These are phyloP conservation scores for Xestoiulus laeticollis DNA, from an alignment of 2,888 invertebrate species.

Conservation along the genomic window DNA sequence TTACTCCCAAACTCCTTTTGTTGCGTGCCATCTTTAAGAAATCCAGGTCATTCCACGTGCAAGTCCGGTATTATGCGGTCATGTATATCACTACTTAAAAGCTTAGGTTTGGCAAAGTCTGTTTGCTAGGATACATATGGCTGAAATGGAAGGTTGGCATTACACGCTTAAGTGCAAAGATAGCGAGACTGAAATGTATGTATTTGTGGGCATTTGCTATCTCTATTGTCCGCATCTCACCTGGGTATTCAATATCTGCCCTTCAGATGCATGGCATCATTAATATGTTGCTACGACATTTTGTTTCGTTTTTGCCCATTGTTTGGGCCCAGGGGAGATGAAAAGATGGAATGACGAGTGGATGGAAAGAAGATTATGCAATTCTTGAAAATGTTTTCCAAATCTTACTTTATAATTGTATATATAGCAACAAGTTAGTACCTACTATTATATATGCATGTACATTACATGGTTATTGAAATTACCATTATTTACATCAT, in stretches of 20 bases:
- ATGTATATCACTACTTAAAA: conserved; percentile 23
- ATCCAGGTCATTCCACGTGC: neutral
- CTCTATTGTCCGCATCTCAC: neutral
- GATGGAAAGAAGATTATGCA: neutral
- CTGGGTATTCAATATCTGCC: neutral
- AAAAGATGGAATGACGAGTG: neutral
- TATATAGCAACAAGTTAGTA: no score
- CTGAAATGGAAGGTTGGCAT: neutral
- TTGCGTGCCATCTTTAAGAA: neutral
- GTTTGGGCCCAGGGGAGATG: neutral
- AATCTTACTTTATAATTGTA: neutral
- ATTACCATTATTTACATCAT: no score
- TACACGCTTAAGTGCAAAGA: neutral
- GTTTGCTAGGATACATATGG: neutral
- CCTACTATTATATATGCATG: no score
- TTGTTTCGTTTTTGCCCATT: neutral
- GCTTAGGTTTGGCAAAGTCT: neutral
- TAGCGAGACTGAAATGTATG: neutral
- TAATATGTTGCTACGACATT: conserved; percentile 19
- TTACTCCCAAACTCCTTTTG: neutral
- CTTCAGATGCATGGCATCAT: neutral
- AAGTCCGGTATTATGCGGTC: neutral
- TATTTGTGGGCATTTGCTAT: neutral
- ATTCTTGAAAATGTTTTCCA: neutral
- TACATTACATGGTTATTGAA: no score